Base-by-base conservation (phyloP, 2,797 vertebrate species). In the Poecilia picta region DNA sequence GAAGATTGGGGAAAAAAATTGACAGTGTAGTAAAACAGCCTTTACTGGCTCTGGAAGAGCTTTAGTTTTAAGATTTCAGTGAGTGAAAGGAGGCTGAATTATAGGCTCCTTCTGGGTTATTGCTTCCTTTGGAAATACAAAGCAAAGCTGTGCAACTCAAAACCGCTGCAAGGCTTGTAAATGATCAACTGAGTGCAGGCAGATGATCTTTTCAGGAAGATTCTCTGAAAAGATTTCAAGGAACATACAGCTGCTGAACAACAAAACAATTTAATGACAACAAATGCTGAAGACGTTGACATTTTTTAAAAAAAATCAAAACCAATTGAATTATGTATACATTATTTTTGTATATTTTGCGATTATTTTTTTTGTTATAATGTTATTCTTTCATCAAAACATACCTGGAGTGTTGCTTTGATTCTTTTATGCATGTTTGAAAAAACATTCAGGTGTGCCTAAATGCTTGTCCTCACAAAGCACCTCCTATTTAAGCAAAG, bases 51-150 rank as follows among this genome's bases (percentile, higher is more conserved):
- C 11, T 49, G 6, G 46, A 33, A 74, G 16, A 81, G 8, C 33
- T 62, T 76, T 66, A 71, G 64, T 55, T 82, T 59, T 8, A 53
- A 6, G 2, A 16, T 66, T 28, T 76, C 23, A 28, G 36, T 57
- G 25, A 76, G 47, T 6, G 2, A n/a, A 73, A 51, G 59, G 10
- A 76, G 4, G n/a, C 5, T 66, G 36, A 75, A 8, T 33, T 36
- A 46, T 57, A 45, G 20, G 6, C n/a, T 68, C 13, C 53, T 57
- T 51, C 23, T 41, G 41, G 15, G 51, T 5, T n/a, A 70, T 43
- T 39, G 47, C 51, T 46, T 73, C 31, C 47, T 11, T 36, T n/a
- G 4, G 25, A 57, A 43, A n/a, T 46, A 66, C 28, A 59, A 78
- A 72, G 36, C 45, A 31, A 36, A 74, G 16, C 15, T 25, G 12